These are phyloP conservation scores for Albula glossodonta DNA, from an alignment of 2,113 vertebrate genomes.

Conservation along the genomic window DNA sequence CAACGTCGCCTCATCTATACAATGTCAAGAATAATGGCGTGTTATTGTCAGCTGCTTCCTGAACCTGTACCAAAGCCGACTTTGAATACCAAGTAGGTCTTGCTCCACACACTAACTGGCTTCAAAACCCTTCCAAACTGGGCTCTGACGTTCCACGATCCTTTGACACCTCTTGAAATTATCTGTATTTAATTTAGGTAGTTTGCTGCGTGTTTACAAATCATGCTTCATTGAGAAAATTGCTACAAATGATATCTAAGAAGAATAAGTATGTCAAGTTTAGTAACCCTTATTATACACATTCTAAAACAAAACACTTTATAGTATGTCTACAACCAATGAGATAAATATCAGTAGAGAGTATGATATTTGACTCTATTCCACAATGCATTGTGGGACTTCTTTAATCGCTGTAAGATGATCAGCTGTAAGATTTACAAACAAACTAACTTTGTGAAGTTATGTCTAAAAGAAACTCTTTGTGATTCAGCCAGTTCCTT, in stretches of 20 bases:
- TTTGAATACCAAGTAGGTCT: neutral
- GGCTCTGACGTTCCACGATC: neutral
- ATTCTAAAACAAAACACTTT: neutral
- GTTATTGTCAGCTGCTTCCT: neutral
- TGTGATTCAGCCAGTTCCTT: neutral
- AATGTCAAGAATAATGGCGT: neutral
- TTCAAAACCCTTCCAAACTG: neutral
- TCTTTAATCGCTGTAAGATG: neutral
- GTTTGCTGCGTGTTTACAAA: neutral
- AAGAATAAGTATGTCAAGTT: neutral
- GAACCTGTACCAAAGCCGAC: neutral
- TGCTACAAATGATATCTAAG: neutral
- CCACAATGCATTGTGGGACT: neutral
- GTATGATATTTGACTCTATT: neutral
- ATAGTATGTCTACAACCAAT: neutral
- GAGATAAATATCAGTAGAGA: neutral
- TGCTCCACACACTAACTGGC: neutral
- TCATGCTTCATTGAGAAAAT: neutral
- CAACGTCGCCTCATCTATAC: neutral
- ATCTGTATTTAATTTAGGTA: neutral
- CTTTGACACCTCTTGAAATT: neutral
- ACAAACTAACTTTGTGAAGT: neutral
- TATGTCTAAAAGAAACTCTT: no score
- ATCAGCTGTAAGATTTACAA: neutral
- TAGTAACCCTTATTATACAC: slow-evolving; percentile 6